Evolutionary conservation across 2,888 invertebrate genomes (phyloP), one percentile per base, ranked within the genome.

Genomic region (Volucella inflata): DNA sequence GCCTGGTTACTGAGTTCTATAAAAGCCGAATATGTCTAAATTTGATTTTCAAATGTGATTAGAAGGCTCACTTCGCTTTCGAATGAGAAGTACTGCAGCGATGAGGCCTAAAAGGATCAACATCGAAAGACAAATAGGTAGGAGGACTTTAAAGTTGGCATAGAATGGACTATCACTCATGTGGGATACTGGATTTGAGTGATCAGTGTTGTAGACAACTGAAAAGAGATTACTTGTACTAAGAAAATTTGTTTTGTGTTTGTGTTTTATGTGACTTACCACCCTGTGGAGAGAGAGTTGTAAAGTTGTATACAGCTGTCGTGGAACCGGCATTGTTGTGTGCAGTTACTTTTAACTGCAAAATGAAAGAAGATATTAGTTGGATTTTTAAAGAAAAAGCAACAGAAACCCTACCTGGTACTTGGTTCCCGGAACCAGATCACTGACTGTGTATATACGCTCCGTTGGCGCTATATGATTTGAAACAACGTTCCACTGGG

Each of bases 281-380:
- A 91, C 96, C 96, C 89, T 95, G 95, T 14, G 95, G 92, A 8
- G 95, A 95, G 84, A 96, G 94, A 1, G 97, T 97, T 38, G 96
- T 96, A 90, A 97, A 96, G 92, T 97, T 97, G 90, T 97, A 97
- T 11, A 96, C 93, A 0, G 96, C 96, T 59, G 95, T 94, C 1
- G 96, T 96, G 85, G 96, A 96, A 0, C 97, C 97, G 0, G 97
- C 97, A 91, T 97, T 97, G 92, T 97, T 97, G 91, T 96, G 95
- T 0, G 97, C 97, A 0, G 95, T 95, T 83, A 96, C 95, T 87
- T 95, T 94, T 8, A 96, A 93, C 89, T 92, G 90, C n/a, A n/a
- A 12, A 60, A 21, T 17, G 8, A 14, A 46, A 38, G 10, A 14
- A 1, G 4, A 38, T 40, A 16, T 59, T 40, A 14, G n/a, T 30